Base-by-base conservation (phyloP, 2,113 vertebrate genomes). In the Corythornis vintsioides region DNA sequence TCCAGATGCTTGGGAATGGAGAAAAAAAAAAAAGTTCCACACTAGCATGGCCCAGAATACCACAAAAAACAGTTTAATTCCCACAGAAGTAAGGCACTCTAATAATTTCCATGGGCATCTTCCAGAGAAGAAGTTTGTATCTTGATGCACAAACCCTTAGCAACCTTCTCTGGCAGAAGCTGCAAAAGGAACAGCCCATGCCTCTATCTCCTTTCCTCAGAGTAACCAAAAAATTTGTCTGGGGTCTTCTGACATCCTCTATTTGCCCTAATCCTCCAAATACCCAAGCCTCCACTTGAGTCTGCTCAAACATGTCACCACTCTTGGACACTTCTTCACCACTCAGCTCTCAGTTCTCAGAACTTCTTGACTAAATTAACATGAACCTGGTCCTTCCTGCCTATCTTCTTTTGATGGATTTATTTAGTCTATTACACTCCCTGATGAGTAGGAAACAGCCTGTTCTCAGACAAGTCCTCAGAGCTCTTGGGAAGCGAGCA, bases 1-100 rank as follows among this genome's bases (percentile, higher is more conserved):
- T 65, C 64, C 69, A 89, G 53, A 48, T 94, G 75, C 71, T 85
- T 50, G 74, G 57, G 33, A 84, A 84, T 33, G 35, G 17, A 65
- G 22, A 25, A 35, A 50, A 66, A 40, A 71, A 13, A 29, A 43
- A 33, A 64, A 64, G 53, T 72, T 80, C 38, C 38, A 42, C 25
- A 61, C 64, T 15, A 80, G n/a, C 29, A 72, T n/a, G 48, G 48
- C n/a, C 15, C 20, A 35, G 67, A 77, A 66, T 76, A 73, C 70
- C 42, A 72, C 42, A 66, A 57, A 57, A 57, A 66, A 11, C 45
- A 67, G 24, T 66, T 90, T 65, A 65, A 71, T 59, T 22, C 38
- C 56, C 40, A 80, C 59, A 60, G 59, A 67, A 76, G 57, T 74
- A 83, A 79, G 31, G 35, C 59, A 59, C 25, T 28, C 63, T 55